These are phyloP conservation scores for Lomographa bimaculata DNA, from an alignment of 2,888 invertebrate species.

Conservation along the genomic window DNA sequence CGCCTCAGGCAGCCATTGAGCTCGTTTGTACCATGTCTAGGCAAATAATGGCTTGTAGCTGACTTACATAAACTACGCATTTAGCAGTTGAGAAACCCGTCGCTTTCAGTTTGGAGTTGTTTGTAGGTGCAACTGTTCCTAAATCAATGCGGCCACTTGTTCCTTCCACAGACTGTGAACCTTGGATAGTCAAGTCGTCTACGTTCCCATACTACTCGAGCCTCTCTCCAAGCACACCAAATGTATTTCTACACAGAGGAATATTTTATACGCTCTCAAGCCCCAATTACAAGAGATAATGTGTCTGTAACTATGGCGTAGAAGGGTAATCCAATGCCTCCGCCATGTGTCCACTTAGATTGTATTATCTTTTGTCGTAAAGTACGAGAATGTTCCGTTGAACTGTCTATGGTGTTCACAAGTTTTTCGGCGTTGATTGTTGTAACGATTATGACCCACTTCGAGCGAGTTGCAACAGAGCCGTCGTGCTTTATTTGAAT, in stretches of 20 bases:
- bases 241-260: slow-evolving; percentile 44
- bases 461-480: slow-evolving; percentile 49
- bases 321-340: slow-evolving; percentile 63
- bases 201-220: slow-evolving; percentile 46
- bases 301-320: slow-evolving; percentile 55
- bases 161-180: neutral
- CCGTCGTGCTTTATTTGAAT: slow-evolving; percentile 56
- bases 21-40: slow-evolving; percentile 56
- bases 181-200: slow-evolving; percentile 4
- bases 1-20: slow-evolving; percentile 70
- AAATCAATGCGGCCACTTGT: slow-evolving; percentile 9
- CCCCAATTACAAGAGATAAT: slow-evolving; percentile 72
- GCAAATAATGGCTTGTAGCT: slow-evolving; percentile 41
- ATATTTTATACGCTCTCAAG: slow-evolving; percentile 71
- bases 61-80: slow-evolving; percentile 12
- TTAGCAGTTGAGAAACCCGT: slow-evolving; percentile 11
- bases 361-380: slow-evolving; percentile 44
- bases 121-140: slow-evolving; percentile 22
- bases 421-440: slow-evolving; percentile 65
- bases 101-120: slow-evolving; percentile 5
- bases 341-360: slow-evolving; percentile 61
- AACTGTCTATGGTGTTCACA: slow-evolving; percentile 36
- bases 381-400: slow-evolving; percentile 37
- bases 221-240: slow-evolving; percentile 31
- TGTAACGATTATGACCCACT: slow-evolving; percentile 71